Evolutionary conservation across 2,797 vertebrate genomes (phyloP).

Genomic region (Hypotaenidia okinawae): DNA sequence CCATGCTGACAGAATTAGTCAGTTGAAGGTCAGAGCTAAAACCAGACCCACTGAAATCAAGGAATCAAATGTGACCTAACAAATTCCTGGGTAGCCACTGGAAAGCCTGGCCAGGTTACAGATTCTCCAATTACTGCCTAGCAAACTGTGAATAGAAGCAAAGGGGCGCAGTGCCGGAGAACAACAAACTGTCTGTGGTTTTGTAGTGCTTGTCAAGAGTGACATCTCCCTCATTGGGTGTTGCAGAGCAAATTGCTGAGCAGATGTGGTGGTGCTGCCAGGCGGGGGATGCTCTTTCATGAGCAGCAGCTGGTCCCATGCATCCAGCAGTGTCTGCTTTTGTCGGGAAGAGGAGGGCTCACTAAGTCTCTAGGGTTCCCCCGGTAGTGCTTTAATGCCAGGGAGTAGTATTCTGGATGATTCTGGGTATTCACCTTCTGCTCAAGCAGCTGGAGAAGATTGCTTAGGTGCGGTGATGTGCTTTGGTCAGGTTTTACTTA

Average conservation of each 20-base stretch:
- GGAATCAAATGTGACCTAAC: neutral
- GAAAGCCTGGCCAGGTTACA: neutral
- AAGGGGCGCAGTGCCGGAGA: neutral
- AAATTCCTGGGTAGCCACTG: neutral
- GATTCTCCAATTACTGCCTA: neutral
- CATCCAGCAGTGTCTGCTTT: neutral
- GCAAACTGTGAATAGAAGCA: neutral
- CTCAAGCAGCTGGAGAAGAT: neutral
- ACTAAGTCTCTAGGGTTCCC: neutral
- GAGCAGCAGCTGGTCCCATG: neutral
- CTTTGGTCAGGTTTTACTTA: neutral
- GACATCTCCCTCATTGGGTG: neutral
- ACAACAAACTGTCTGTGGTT: neutral
- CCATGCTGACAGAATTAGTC: neutral
- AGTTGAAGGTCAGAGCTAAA: neutral
- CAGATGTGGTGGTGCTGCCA: neutral
- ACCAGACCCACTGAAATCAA: neutral
- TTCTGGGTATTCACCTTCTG: neutral
- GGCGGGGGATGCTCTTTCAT: neutral
- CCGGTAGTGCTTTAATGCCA: rapidly evolving
- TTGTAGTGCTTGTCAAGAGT: neutral
- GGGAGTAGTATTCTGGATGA: too few relatives aligned
- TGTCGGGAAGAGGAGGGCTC: neutral
- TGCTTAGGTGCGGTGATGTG: neutral
- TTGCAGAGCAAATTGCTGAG: neutral